Percentiles rank a stretch among this genome's conserved stretches.
Conservation (phyloP, 2,797 vertebrate species). For the Artibeus lituratus region DNA sequence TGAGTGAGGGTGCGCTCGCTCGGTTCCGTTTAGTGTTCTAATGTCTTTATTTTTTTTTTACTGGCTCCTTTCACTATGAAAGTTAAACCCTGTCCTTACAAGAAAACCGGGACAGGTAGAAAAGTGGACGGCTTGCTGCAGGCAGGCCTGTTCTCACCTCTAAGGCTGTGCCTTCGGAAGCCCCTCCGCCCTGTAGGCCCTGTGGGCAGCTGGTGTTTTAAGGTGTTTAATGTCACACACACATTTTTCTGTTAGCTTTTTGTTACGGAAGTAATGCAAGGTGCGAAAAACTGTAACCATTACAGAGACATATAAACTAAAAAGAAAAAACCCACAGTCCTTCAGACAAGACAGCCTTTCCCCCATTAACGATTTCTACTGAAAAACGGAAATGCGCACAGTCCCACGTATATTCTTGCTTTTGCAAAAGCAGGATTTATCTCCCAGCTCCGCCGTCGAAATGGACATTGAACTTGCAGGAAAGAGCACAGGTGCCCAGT, state of each 20-base stretch:
- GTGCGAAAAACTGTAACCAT: neutral
- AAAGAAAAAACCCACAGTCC: neutral
- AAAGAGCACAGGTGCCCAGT: neutral
- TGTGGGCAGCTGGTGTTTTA: rapidly evolving
- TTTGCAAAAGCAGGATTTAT: neutral
- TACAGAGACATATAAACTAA: neutral
- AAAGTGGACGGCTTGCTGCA: neutral
- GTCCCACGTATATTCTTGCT: neutral
- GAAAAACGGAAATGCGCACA: neutral
- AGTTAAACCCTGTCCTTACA: neutral
- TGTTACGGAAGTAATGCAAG: neutral
- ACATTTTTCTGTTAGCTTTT: neutral
- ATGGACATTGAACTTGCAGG: neutral
- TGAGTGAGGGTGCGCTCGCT: rapidly evolving
- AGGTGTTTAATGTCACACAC: neutral
- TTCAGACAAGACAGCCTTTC: rapidly evolving
- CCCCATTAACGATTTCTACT: neutral
- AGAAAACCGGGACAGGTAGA: neutral
- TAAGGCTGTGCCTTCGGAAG: rapidly evolving
- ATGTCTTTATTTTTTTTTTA: neutral
- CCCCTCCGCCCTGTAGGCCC: neutral
- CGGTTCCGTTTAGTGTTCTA: neutral
- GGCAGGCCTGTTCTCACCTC: rapidly evolving
- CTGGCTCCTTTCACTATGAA: neutral
- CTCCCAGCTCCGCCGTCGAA: neutral